These are phyloP conservation scores for Erythrolamprus reginae DNA, from an alignment of 2,113 vertebrate genomes.

Conservation along the genomic window DNA sequence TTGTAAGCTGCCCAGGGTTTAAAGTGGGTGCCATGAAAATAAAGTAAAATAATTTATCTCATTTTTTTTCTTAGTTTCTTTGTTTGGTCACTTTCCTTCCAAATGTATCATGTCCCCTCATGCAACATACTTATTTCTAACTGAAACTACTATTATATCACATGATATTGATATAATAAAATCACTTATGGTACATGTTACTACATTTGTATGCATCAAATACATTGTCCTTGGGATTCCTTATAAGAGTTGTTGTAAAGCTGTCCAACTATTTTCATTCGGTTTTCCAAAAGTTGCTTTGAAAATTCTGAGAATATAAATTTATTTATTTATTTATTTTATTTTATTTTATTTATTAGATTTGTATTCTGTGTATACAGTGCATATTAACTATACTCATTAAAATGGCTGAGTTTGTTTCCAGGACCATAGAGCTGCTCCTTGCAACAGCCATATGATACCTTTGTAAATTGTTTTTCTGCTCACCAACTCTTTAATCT, in stretches of 20 bases:
- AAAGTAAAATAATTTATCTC: background rate
- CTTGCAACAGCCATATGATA: background rate
- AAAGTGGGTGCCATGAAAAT: background rate
- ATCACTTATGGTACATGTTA: background rate
- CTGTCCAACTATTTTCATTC: background rate
- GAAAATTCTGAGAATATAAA: background rate
- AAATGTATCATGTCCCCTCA: background rate
- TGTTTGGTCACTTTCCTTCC: background rate
- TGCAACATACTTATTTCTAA: background rate
- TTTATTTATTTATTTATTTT: too few relatives aligned
- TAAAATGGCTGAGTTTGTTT: background rate
- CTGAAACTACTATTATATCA: background rate
- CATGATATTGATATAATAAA: background rate
- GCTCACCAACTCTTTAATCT: background rate
- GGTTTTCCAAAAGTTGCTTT: background rate
- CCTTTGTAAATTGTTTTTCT: background rate
- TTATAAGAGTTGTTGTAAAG: background rate
- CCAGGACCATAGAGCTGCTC: background rate
- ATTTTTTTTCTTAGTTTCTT: background rate
- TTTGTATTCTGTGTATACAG: too few relatives aligned
- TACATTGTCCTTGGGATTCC: background rate
- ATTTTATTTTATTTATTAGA: too few relatives aligned
- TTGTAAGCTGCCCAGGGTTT: background rate
- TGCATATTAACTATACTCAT: background rate
- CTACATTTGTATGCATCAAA: background rate